phyloP scores from a whole-genome alignment of 2,888 invertebrate genomes.

The Calameuta filiformis region DNA sequence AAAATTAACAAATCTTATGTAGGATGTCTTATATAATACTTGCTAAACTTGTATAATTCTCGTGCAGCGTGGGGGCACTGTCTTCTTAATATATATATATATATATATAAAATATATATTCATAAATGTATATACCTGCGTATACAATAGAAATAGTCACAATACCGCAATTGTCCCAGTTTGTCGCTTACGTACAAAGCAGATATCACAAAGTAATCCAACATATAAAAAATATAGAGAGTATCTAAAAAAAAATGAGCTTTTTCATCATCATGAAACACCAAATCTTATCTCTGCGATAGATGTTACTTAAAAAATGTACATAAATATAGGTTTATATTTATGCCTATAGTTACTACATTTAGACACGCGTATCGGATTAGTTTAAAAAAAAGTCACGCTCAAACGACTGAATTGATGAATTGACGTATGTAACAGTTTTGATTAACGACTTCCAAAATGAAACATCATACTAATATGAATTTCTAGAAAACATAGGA shows the following conservation, averaged over 20 bases:
- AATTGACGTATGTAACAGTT: neutral
- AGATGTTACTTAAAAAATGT: neutral
- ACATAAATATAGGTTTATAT: neutral
- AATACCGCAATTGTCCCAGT: slow-evolving; percentile 4
- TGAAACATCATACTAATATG: neutral
- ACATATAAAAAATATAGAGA: neutral
- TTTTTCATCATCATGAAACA: neutral
- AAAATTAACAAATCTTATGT: neutral
- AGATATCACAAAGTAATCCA: neutral
- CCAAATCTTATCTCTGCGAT: neutral
- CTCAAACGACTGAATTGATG: neutral
- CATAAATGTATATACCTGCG: slow-evolving; percentile 3
- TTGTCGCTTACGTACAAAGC: neutral
- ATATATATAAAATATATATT: slow-evolving; percentile 7
- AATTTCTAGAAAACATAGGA: neutral
- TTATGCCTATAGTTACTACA: neutral
- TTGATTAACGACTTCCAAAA: neutral
- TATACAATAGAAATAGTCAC: neutral
- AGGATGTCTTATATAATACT: neutral
- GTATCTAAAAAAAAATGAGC: neutral
- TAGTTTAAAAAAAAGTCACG: neutral
- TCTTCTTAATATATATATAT: slow-evolving; percentile 9
- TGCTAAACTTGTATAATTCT: neutral
- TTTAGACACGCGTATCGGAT: neutral
- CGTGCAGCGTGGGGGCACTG: slow-evolving; percentile 7